Percentiles rank a stretch among this genome's conserved stretches.
phyloP scores from a whole-genome alignment of 2,113 vertebrate species.

The Prionailurus viverrinus region DNA sequence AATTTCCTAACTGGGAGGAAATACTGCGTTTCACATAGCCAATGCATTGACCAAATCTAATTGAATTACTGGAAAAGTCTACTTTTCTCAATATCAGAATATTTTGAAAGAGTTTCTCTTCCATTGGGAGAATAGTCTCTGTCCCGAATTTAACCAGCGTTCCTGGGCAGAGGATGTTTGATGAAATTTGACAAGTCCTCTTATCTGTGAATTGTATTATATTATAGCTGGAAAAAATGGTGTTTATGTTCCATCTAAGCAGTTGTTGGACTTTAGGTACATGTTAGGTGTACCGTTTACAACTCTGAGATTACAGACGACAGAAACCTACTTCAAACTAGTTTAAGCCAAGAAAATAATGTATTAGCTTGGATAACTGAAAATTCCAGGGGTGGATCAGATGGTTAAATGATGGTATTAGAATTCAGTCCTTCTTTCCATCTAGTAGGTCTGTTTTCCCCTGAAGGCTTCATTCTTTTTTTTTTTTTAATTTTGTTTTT shows the following conservation, averaged over 20 bases:
- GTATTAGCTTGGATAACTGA: constrained; percentile 38
- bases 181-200: not conserved
- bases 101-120: constrained; percentile 33
- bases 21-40: constrained; percentile 15
- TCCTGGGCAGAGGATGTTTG: not conserved
- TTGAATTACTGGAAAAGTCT: constrained; percentile 1
- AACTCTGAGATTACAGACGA: not conserved
- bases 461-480: not conserved
- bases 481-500: no score
- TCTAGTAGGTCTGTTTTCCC: constrained; percentile 10
- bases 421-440: constrained; percentile 18
- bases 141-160: constrained; percentile 22
- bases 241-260: constrained; percentile 30
- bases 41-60: not conserved
- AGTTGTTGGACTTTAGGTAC: constrained; percentile 8
- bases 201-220: constrained; percentile 50
- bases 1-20: not conserved
- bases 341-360: constrained; percentile 29
- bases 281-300: not conserved
- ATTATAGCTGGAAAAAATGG: constrained; percentile 4
- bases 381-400: not conserved
- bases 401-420: not conserved
- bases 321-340: constrained; percentile 27
- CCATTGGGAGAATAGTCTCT: not conserved
- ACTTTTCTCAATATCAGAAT: constrained; percentile 21